A percentile compares a stretch with the other conserved stretches of the same genome.
Conservation (phyloP, 2,797 vertebrate genomes). For the Stomatorhinus walkeri region DNA sequence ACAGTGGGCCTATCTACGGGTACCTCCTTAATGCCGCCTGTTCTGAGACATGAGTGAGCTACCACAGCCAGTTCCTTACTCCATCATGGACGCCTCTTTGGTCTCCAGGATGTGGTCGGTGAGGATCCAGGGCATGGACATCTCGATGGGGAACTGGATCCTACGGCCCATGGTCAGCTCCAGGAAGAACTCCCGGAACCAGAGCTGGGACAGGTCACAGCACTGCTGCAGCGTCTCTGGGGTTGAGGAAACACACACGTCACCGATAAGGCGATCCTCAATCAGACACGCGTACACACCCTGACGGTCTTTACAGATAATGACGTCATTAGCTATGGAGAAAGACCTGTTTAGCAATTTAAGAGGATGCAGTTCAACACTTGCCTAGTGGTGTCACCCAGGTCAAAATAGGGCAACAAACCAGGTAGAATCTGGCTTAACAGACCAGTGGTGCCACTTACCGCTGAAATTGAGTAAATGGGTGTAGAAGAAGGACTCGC, state of each 20-base stretch:
- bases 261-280: neutral
- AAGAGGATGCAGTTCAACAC: neutral
- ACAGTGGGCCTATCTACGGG: no score
- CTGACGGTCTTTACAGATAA: neutral
- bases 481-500: slow-evolving; percentile 97
- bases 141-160: slow-evolving; percentile 97
- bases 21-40: neutral
- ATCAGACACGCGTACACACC: neutral
- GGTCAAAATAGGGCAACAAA: neutral
- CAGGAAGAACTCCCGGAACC: slow-evolving; percentile 97
- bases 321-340: neutral
- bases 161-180: slow-evolving; percentile 95
- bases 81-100: slow-evolving; percentile 97
- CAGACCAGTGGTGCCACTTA: slow-evolving; percentile 49
- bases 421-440: no score
- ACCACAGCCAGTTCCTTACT: slow-evolving; percentile 60
- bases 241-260: neutral
- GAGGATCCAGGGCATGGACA: slow-evolving; percentile 99
- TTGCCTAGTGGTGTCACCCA: neutral
- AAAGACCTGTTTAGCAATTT: neutral
- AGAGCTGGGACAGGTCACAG: slow-evolving; percentile 94
- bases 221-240: slow-evolving; percentile 94
- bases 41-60: slow-evolving; percentile 15
- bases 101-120: slow-evolving; percentile 94
- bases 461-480: slow-evolving; percentile 97